These are phyloP conservation scores for Rhagoletis pomonella DNA, from an alignment of 1,140 invertebrate species.

Conservation along the genomic window DNA sequence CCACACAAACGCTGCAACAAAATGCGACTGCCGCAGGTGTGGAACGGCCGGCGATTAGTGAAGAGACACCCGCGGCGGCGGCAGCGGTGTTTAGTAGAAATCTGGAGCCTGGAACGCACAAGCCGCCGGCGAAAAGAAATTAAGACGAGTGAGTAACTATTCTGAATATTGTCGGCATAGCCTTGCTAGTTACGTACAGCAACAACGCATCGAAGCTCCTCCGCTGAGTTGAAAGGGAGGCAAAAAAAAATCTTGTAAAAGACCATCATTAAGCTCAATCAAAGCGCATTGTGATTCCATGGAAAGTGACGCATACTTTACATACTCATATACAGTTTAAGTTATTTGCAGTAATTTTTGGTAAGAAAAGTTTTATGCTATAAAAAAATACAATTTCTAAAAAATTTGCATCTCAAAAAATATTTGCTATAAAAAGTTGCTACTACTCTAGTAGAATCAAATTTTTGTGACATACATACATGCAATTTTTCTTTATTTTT, in stretches of 20 bases:
- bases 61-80: background rate
- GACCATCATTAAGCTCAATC: constrained; percentile 66
- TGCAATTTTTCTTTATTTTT: background rate
- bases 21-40: background rate
- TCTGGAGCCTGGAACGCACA: background rate
- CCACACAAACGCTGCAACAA: background rate
- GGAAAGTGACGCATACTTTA: constrained; percentile 43
- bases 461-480: no score
- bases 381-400: no score
- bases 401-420: background rate
- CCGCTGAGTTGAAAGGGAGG: background rate
- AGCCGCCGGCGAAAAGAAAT: background rate
- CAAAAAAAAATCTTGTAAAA: constrained; percentile 32
- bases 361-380: no score
- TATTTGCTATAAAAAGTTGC: background rate
- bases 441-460: no score
- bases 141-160: background rate
- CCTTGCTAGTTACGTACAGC: no score
- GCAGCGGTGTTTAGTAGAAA: background rate
- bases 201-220: constrained; percentile 1
- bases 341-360: no score
- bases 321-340: background rate
- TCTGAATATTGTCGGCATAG: background rate
- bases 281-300: constrained; percentile 72
- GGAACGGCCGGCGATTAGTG: background rate